phyloP scores from a whole-genome alignment of 2,113 vertebrate species.

The Turnix velox region DNA sequence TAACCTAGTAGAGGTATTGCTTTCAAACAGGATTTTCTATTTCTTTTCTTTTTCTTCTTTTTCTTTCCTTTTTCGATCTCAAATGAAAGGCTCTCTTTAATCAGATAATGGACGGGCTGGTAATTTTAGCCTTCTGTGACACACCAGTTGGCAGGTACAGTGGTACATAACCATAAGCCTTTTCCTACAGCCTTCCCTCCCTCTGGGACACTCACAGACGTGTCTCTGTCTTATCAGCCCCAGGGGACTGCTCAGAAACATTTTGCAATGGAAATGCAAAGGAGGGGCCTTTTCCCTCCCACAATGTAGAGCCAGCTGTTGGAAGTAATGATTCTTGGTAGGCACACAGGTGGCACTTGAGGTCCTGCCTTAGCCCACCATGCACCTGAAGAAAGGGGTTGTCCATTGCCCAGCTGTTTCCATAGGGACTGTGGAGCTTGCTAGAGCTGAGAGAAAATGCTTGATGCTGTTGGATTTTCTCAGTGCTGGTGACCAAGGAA shows the following conservation, averaged over 20 bases:
- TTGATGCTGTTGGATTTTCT: neutral
- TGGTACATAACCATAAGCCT: slow-evolving; percentile 68
- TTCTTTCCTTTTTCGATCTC: slow-evolving; percentile 7
- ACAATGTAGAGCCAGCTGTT: slow-evolving; percentile 72
- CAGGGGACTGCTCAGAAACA: slow-evolving; percentile 46
- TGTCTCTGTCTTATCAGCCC: slow-evolving; percentile 73
- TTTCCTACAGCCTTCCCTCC: slow-evolving; percentile 55
- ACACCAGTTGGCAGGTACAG: slow-evolving; percentile 91
- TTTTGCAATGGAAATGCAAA: slow-evolving; percentile 62
- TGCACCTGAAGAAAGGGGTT: slow-evolving; percentile 27
- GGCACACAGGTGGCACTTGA: slow-evolving; percentile 72
- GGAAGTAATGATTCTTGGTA: slow-evolving; percentile 42
- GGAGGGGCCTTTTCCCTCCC: neutral
- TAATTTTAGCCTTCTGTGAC: slow-evolving; percentile 84
- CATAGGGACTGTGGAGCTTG: neutral
- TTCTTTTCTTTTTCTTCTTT: neutral
- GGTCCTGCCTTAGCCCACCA: slow-evolving; percentile 24
- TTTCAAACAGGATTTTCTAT: slow-evolving; percentile 67
- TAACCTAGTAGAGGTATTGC: slow-evolving; percentile 67
- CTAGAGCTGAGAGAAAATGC: neutral
- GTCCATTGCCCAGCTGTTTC: slow-evolving; percentile 46
- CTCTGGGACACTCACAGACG: slow-evolving; percentile 71
- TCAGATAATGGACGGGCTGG: slow-evolving; percentile 77
- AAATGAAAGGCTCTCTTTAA: slow-evolving; percentile 83
- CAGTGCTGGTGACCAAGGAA: neutral